Conservation (phyloP, 2,797 vertebrate genomes). For the Pangasius macronema region DNA sequence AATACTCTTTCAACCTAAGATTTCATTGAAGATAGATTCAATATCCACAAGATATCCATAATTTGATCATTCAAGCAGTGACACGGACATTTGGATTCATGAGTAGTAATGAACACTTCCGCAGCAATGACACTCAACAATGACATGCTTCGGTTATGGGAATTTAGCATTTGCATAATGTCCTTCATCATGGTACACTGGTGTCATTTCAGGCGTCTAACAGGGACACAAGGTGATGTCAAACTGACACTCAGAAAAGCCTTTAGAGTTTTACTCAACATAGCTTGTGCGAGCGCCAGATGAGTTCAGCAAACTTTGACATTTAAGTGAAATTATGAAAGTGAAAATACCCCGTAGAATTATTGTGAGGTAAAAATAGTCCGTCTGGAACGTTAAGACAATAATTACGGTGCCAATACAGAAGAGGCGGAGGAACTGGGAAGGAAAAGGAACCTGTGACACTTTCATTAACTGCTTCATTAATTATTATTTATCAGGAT, state of each 20-base stretch:
- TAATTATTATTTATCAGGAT: slow-evolving; percentile 24
- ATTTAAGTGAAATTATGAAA: slow-evolving; percentile 32
- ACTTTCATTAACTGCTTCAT: slow-evolving; percentile 31
- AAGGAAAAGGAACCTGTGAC: slow-evolving; percentile 26
- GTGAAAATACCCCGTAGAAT: slow-evolving; percentile 3
- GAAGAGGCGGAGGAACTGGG: slow-evolving; percentile 2
- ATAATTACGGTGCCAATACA: slow-evolving; percentile 30
- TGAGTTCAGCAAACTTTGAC: slow-evolving; percentile 38
- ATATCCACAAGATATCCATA: slow-evolving; percentile 9
- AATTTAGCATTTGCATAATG: slow-evolving; percentile 53
- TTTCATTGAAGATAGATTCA: slow-evolving; percentile 18
- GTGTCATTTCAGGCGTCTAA: slow-evolving; percentile 34
- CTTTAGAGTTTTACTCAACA: slow-evolving; percentile 29
- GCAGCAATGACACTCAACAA: slow-evolving; percentile 41
- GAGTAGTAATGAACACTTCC: slow-evolving; percentile 8
- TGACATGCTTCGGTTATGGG: slow-evolving; percentile 43
- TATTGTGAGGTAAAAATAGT: slow-evolving; percentile 13
- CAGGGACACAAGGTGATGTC: slow-evolving; percentile 27
- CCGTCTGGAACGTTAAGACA: slow-evolving; percentile 14
- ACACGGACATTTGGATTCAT: slow-evolving; percentile 40
- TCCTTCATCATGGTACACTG: slow-evolving; percentile 20
- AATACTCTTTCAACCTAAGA: neutral
- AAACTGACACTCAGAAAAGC: slow-evolving; percentile 28
- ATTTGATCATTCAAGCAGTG: slow-evolving; percentile 26
- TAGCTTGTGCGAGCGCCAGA: slow-evolving; percentile 5